These are phyloP conservation scores for Lucifuga dentata DNA, from an alignment of 2,113 vertebrate genomes.

Conservation along the genomic window DNA sequence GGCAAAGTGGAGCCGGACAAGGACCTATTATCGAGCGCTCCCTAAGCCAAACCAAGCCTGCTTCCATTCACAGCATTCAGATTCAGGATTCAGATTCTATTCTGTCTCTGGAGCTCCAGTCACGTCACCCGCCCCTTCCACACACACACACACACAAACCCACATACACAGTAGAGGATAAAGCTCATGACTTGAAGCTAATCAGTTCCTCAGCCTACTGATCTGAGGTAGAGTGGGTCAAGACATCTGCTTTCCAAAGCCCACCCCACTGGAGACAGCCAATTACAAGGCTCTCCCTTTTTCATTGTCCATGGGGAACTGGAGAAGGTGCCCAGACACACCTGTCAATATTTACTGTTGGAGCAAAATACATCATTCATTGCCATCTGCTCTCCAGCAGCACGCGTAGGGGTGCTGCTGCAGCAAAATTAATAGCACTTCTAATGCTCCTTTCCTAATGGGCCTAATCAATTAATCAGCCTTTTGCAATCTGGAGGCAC, in stretches of 20 bases:
- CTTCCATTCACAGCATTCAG: too few species aligned
- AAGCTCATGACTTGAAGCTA: constrained; percentile 19
- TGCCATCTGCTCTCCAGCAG: constrained; percentile 76
- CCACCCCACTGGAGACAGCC: constrained; percentile 57
- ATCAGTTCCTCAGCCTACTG: constrained; percentile 34
- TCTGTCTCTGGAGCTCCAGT: too few species aligned
- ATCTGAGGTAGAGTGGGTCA: constrained; percentile 29
- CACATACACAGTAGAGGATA: too few species aligned
- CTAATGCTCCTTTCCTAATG: constrained; percentile 76
- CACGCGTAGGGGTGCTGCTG: constrained; percentile 60
- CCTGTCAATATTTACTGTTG: constrained; percentile 83
- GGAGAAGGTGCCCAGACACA: constrained; percentile 51
- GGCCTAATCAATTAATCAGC: constrained; percentile 80
- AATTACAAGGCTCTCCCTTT: constrained; percentile 70
- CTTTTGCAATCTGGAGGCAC: constrained; percentile 62
- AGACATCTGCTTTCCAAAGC: constrained; percentile 54
- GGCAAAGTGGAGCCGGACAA: constrained; percentile 56
- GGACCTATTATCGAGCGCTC: constrained; percentile 50
- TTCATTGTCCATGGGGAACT: constrained; percentile 50
- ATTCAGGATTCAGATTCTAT: too few species aligned
- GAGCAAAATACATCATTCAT: constrained; percentile 80
- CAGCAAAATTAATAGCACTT: constrained; percentile 75
- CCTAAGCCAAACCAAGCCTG: constrained; percentile 44
- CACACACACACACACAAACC: too few species aligned
- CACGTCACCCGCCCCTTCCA: too few species aligned